Evolutionary conservation across 2,113 vertebrate species (phyloP).

Genomic region (Paramormyrops kingsleyae): DNA sequence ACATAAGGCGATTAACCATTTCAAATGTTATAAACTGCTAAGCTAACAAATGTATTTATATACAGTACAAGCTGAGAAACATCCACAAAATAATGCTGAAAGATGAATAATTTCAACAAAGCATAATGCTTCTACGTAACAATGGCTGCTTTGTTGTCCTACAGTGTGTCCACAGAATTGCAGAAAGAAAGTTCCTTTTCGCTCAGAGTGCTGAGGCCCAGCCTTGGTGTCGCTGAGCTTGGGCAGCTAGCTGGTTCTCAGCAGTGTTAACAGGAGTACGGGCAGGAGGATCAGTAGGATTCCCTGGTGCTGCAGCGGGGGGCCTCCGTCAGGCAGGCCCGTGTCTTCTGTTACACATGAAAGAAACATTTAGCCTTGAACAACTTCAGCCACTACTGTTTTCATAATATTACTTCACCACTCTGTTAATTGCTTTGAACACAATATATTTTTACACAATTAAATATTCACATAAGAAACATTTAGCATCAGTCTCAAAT

Average conservation of each 20-base stretch:
- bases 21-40: neutral
- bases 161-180: neutral
- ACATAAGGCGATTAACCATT: neutral
- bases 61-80: neutral
- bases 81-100: neutral
- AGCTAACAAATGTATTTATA: neutral
- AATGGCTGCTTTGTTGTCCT: neutral
- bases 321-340: neutral
- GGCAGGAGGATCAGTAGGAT: slow-evolving; percentile 23
- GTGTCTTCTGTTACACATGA: neutral
- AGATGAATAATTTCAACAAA: neutral
- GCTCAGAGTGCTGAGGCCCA: neutral
- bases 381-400: neutral
- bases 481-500: neutral
- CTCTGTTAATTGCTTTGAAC: neutral
- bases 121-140: neutral
- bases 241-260: neutral
- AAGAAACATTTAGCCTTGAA: neutral
- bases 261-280: slow-evolving; percentile 26
- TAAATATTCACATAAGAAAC: neutral
- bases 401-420: neutral
- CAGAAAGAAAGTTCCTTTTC: neutral
- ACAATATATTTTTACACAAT: neutral
- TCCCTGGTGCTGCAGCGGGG: neutral
- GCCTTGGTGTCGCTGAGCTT: neutral